Conservation (phyloP, 1,140 invertebrate species). For the Acromyrmex echinatior region DNA sequence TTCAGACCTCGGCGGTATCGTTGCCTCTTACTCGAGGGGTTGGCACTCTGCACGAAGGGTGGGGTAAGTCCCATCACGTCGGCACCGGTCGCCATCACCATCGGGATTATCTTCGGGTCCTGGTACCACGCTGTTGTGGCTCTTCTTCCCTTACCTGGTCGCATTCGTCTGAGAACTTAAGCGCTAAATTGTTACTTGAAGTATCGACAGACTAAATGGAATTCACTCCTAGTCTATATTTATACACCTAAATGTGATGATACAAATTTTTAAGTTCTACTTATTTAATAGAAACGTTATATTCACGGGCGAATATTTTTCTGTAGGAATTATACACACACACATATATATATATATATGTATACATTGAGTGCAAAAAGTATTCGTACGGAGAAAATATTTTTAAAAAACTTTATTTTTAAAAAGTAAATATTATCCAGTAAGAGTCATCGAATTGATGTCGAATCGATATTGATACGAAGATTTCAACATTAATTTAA, state of each 20-base stretch:
- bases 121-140: conserved; percentile 15
- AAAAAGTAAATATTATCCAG: too few relatives aligned
- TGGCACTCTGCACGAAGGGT: conserved; percentile 39
- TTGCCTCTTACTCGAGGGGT: conserved; percentile 77
- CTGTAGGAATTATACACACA: too few relatives aligned
- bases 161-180: conserved; percentile 22
- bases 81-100: conserved; percentile 50
- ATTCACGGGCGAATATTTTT: neutral
- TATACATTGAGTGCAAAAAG: too few relatives aligned
- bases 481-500: too few relatives aligned
- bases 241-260: neutral
- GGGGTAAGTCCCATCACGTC: conserved; percentile 71
- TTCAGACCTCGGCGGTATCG: conserved; percentile 79
- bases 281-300: conserved; percentile 1
- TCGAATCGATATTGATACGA: too few relatives aligned
- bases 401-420: too few relatives aligned
- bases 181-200: conserved; percentile 34
- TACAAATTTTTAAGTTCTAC: neutral
- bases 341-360: neutral
- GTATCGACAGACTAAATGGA: conserved; percentile 24
- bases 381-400: too few relatives aligned
- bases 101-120: conserved; percentile 66
- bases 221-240: neutral
- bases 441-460: too few relatives aligned
- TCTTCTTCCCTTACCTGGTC: conserved; percentile 65